phyloP scores from a whole-genome alignment of 92 coral and sea anemone genomes.

The Paramuricea clavata region DNA sequence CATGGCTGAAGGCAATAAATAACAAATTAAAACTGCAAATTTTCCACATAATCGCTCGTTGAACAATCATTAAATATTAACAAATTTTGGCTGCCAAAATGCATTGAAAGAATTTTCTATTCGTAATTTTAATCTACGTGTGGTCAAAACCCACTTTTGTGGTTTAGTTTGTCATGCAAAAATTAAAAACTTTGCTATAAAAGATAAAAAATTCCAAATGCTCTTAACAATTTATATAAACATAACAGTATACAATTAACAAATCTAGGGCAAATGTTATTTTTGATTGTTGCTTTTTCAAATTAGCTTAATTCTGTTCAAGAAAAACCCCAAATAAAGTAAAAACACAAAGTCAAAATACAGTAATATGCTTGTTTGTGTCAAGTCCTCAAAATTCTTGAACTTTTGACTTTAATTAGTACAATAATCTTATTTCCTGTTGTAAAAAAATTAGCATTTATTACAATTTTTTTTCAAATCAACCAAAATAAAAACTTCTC shows the following conservation, averaged over 20 bases:
- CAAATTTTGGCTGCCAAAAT: not conserved
- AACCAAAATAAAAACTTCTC: not conserved
- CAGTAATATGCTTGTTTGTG: not conserved
- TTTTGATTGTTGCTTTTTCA: not conserved
- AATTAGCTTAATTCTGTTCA: not conserved
- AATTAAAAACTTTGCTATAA: not conserved
- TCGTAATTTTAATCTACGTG: not conserved
- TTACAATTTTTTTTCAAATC: too few relatives aligned
- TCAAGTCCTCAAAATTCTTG: not conserved
- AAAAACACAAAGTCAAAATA: not conserved
- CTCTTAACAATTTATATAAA: constrained; percentile 1
- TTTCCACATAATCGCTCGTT: not conserved
- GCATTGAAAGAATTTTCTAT: not conserved
- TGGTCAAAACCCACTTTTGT: not conserved
- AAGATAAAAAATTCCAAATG: not conserved
- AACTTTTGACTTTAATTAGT: too few relatives aligned
- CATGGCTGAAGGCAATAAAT: not conserved
- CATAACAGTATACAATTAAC: not conserved
- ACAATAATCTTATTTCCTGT: too few relatives aligned
- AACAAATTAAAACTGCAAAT: not conserved
- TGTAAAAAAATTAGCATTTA: too few relatives aligned
- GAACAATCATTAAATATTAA: not conserved
- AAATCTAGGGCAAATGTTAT: not conserved
- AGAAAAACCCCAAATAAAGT: not conserved
- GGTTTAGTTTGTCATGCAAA: not conserved